Conservation (phyloP, 2,113 vertebrate species). For the Ariopsis seemanni region DNA sequence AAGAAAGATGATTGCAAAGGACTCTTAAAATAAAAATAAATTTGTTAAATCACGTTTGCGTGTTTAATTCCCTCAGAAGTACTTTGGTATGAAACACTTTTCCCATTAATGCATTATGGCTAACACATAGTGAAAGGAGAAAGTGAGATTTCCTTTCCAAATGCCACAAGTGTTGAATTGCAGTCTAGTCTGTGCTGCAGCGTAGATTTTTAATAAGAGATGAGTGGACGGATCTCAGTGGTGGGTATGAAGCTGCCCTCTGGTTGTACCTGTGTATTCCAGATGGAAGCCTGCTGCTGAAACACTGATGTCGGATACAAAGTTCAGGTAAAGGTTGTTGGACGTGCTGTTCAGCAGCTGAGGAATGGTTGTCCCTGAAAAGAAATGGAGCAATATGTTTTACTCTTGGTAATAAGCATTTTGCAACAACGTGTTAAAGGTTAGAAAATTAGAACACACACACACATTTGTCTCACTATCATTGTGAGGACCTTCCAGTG, state of each 20-base stretch:
- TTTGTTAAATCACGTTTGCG: background rate
- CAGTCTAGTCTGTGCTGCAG: background rate
- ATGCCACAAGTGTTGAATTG: background rate
- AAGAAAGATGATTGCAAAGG: background rate
- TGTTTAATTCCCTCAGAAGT: background rate
- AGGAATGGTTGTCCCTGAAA: slow-evolving; percentile 93
- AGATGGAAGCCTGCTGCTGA: slow-evolving; percentile 98
- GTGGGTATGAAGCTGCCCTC: slow-evolving; percentile 21
- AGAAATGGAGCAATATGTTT: slow-evolving; percentile 21
- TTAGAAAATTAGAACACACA: background rate
- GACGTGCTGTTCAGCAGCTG: slow-evolving; percentile 96
- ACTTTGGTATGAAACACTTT: background rate
- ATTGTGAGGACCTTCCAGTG: too few species aligned
- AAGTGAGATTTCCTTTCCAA: background rate
- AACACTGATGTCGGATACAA: slow-evolving; percentile 93
- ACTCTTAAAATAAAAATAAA: background rate
- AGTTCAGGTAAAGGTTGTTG: slow-evolving; percentile 97
- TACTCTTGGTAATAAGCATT: background rate
- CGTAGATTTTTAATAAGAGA: slow-evolving; percentile 26
- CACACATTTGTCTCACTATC: background rate
- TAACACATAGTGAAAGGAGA: background rate
- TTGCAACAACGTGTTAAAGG: background rate
- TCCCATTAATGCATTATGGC: background rate
- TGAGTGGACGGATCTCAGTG: slow-evolving; percentile 26
- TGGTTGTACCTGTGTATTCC: slow-evolving; percentile 89